Conservation (phyloP, 2,113 vertebrate genomes). For the Tauraco erythrolophus region DNA sequence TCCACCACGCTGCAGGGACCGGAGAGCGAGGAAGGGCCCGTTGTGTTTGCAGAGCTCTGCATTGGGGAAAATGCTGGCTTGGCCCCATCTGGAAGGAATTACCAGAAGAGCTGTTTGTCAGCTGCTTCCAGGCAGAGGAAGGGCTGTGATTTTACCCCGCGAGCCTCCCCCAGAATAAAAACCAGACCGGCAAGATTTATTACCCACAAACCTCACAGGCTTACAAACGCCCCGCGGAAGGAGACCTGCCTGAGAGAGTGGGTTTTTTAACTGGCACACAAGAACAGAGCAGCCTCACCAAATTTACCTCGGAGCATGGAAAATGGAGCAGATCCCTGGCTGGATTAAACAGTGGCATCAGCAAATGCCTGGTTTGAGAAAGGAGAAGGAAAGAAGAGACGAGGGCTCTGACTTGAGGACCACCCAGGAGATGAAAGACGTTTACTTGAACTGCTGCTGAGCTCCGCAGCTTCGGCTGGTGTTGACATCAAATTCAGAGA, state of each 20-base stretch:
- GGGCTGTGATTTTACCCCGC: background rate
- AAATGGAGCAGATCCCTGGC: slow-evolving; percentile 52
- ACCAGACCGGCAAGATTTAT: background rate
- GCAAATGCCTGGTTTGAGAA: background rate
- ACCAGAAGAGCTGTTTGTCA: slow-evolving; percentile 3
- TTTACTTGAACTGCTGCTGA: background rate
- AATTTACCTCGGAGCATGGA: slow-evolving; percentile 52
- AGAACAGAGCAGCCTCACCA: background rate
- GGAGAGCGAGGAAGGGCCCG: background rate
- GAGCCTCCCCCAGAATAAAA: background rate
- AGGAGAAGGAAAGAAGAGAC: background rate
- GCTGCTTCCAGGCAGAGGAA: background rate
- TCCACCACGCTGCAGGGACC: rapidly evolving
- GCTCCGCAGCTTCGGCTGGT: slow-evolving; percentile 2
- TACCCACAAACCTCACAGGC: background rate
- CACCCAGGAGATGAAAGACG: slow-evolving; percentile 53
- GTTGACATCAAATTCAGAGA: background rate
- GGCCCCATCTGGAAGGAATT: slow-evolving; percentile 45
- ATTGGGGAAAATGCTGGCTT: rapidly evolving
- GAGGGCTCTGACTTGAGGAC: background rate
- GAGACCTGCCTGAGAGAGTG: background rate
- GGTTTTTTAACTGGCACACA: background rate
- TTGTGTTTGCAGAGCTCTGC: background rate
- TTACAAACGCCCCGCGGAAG: background rate
- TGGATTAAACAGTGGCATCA: slow-evolving; percentile 34